Conservation (phyloP, 2,797 vertebrate genomes). For the Emys orbicularis region DNA sequence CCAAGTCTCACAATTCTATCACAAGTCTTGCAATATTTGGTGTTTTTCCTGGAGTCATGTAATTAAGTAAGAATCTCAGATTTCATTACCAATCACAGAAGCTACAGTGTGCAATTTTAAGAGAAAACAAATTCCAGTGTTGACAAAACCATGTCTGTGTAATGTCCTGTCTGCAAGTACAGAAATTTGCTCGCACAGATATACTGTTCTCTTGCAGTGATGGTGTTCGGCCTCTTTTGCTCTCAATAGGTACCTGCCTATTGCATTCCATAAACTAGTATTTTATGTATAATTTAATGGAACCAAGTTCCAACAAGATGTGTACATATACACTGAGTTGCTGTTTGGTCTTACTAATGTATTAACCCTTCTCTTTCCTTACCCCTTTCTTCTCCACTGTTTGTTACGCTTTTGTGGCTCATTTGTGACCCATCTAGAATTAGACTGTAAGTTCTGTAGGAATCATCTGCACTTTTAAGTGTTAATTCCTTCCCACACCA, state of each 20-base stretch:
- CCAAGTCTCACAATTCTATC: not conserved
- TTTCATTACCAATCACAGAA: not conserved
- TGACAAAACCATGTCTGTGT: not conserved
- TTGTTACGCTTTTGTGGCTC: not conserved
- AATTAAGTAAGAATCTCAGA: not conserved
- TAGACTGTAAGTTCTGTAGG: not conserved
- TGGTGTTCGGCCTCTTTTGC: not conserved
- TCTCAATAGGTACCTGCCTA: not conserved
- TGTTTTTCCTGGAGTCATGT: not conserved
- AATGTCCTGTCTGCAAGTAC: not conserved
- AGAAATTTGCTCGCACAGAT: not conserved
- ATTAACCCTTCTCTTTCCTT: not conserved
- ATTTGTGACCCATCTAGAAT: not conserved
- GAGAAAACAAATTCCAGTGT: not conserved
- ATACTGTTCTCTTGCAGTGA: not conserved
- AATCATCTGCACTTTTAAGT: conserved; percentile 33
- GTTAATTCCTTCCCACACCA: conserved; percentile 32
- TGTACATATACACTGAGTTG: not conserved
- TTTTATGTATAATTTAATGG: not conserved
- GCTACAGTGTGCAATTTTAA: not conserved
- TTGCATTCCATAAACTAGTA: not conserved
- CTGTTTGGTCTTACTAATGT: not conserved
- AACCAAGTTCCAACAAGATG: not conserved
- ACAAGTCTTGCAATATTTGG: accelerated
- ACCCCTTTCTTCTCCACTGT: not conserved